Conservation (phyloP, 2,888 invertebrate species). For the Ormyrus pomaceus region DNA sequence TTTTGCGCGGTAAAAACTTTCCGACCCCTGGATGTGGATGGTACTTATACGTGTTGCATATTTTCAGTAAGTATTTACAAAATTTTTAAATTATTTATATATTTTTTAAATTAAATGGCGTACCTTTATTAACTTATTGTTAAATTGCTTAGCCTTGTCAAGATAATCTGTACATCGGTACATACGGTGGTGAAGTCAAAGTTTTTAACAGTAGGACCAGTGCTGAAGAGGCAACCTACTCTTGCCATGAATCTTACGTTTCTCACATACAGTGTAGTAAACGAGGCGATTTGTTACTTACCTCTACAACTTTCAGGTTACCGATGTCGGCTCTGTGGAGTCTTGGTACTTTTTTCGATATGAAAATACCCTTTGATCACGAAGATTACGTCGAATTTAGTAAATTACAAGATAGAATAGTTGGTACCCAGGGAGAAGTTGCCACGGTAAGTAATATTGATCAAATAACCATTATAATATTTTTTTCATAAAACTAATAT, state of each 20-base stretch:
- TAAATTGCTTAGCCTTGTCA: conserved; percentile 78
- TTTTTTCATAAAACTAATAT: neutral
- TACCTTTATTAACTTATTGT: conserved; percentile 67
- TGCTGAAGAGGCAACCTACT: conserved; percentile 86
- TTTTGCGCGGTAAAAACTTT: conserved; percentile 87
- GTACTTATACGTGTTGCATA: conserved; percentile 86
- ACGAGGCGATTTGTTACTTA: conserved; percentile 88
- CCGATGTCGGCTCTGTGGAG: conserved; percentile 90
- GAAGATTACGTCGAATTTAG: conserved; percentile 96
- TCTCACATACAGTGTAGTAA: conserved; percentile 84
- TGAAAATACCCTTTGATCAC: conserved; percentile 81
- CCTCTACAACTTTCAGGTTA: conserved; percentile 90
- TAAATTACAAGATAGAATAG: conserved; percentile 90
- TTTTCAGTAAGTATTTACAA: conserved; percentile 75
- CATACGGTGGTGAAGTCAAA: conserved; percentile 93
- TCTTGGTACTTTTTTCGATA: conserved; percentile 76
- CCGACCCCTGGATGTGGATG: conserved; percentile 83
- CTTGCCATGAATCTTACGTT: conserved; percentile 92
- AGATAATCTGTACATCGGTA: conserved; percentile 88
- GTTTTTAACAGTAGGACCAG: conserved; percentile 91
- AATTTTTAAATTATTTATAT: neutral
- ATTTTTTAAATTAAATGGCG: conserved; percentile 26
- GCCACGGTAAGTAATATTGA: conserved; percentile 81
- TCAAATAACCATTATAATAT: neutral
- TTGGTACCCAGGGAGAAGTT: conserved; percentile 91